Percentiles rank a stretch among this genome's conserved stretches.
These are phyloP conservation scores for Vimba vimba DNA, from an alignment of 2,113 vertebrate genomes.

Conservation along the genomic window DNA sequence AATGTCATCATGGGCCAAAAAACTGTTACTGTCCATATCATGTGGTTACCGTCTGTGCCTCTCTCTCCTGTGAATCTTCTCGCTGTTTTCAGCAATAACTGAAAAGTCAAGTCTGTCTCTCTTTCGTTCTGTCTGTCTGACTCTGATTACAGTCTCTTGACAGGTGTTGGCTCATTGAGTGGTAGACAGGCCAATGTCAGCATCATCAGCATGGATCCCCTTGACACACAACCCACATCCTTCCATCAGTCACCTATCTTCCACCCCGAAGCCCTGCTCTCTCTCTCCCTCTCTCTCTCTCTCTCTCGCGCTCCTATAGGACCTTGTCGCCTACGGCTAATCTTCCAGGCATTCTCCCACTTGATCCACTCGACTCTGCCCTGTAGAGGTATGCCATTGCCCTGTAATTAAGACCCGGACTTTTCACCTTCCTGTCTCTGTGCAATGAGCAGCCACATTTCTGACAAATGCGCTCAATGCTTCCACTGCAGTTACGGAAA, in stretches of 20 bases:
- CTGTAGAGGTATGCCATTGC: conserved; percentile 50
- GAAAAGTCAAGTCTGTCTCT: conserved; percentile 28
- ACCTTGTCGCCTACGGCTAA: conserved; percentile 71
- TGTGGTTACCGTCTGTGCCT: background rate
- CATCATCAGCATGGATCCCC: conserved; percentile 67
- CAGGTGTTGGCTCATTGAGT: conserved; percentile 64
- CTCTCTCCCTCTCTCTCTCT: conserved; percentile 7
- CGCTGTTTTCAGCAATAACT: background rate
- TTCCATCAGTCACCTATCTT: conserved; percentile 60
- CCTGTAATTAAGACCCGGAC: conserved; percentile 54
- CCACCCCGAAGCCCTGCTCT: background rate
- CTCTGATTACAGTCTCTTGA: conserved; percentile 58
- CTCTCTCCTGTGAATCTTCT: background rate
- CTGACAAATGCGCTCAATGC: conserved; percentile 31
- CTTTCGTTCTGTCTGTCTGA: conserved; percentile 43
- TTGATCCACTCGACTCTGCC: background rate
- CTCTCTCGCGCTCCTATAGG: conserved; percentile 8
- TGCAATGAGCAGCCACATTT: conserved; percentile 8
- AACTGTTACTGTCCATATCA: background rate
- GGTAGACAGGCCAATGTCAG: conserved; percentile 68
- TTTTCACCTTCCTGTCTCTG: conserved; percentile 28
- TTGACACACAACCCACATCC: conserved; percentile 47
- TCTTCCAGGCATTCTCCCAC: conserved; percentile 59
- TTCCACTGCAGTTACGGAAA: background rate
- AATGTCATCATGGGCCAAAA: background rate